A percentile compares a stretch with the other conserved stretches of the same genome.
Evolutionary conservation across 2,797 vertebrate genomes (phyloP).

Genomic region (Anas acuta): DNA sequence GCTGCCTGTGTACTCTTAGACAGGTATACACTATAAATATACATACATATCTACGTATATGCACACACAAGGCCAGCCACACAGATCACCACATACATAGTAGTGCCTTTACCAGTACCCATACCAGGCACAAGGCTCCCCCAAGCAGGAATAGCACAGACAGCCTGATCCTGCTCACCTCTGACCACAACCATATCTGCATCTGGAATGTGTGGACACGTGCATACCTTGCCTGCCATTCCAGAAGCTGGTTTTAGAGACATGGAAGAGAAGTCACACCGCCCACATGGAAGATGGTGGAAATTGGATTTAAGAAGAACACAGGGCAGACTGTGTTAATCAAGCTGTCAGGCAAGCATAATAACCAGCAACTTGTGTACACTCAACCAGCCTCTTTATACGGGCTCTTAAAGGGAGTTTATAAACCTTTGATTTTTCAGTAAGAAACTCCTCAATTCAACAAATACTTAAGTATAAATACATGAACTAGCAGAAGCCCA

Average conservation of each 20-base stretch:
- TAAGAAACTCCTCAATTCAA: not conserved
- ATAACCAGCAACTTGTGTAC: not conserved
- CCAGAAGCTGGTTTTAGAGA: not conserved
- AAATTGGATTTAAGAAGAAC: not conserved
- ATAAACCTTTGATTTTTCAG: not conserved
- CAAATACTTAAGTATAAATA: not conserved
- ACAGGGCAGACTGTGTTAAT: not conserved
- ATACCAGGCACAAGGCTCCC: not conserved
- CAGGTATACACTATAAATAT: not conserved
- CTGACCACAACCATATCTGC: not conserved
- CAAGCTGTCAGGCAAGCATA: not conserved
- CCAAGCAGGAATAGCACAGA: not conserved
- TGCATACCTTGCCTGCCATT: rapidly evolving
- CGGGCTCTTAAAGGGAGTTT: not conserved
- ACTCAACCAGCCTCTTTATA: not conserved
- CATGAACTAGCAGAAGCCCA: not conserved
- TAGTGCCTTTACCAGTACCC: not conserved
- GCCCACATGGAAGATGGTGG: rapidly evolving
- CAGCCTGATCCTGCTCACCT: not conserved
- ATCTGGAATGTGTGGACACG: not conserved
- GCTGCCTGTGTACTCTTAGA: not conserved
- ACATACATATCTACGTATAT: not conserved
- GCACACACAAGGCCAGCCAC: not conserved
- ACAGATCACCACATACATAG: not conserved
- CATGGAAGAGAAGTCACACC: not conserved